phyloP scores from a whole-genome alignment of 2,888 invertebrate genomes.

The Lutraria lutraria region DNA sequence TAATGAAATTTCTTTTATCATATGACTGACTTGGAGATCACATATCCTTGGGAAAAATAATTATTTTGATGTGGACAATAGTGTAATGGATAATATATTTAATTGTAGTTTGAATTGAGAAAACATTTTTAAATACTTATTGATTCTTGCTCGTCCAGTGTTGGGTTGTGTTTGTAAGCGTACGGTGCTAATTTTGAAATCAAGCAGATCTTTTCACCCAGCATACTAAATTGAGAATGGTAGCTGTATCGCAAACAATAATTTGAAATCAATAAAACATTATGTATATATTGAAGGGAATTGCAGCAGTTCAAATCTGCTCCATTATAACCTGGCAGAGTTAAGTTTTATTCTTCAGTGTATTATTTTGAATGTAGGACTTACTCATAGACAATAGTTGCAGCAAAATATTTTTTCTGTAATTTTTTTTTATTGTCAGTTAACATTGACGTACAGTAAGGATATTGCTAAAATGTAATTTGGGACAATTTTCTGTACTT shows the following conservation, averaged over 20 bases:
- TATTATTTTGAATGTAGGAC: neutral
- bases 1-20: neutral
- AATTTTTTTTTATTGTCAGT: neutral
- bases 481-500: neutral
- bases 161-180: neutral
- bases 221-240: constrained; percentile 8
- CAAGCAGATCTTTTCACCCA: constrained; percentile 17
- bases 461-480: neutral
- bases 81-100: neutral
- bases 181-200: constrained; percentile 30
- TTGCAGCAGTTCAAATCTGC: neutral
- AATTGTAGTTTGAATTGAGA: constrained; percentile 46
- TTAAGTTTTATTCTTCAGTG: neutral
- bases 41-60: constrained; percentile 6
- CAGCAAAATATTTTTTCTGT: neutral
- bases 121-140: constrained; percentile 44
- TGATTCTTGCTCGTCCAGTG: constrained; percentile 24
- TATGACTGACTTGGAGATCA: neutral
- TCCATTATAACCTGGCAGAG: neutral
- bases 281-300: neutral
- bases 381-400: neutral
- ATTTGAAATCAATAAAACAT: constrained; percentile 16
- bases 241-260: neutral
- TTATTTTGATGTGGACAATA: neutral
- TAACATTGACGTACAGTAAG: neutral